Conservation (phyloP, 2,113 vertebrate genomes). For the Ageneiosus marmoratus region DNA sequence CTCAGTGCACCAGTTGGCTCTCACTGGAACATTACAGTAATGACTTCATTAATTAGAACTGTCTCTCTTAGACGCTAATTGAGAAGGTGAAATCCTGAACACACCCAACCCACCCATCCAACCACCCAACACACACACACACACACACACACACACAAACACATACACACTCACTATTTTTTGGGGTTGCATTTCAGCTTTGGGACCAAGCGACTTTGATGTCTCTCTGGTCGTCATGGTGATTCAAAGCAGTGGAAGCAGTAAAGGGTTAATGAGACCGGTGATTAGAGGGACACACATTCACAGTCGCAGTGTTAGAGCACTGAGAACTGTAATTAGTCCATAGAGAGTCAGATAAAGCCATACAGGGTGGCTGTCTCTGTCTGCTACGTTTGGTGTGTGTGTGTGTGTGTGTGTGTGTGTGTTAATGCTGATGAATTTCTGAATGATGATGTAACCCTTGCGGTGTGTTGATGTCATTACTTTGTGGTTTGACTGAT, state of each 20-base stretch:
- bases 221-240: conserved; percentile 13
- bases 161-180: neutral
- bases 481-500: neutral
- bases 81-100: conserved; percentile 18
- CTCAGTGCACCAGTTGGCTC: neutral
- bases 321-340: conserved; percentile 26
- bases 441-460: conserved; percentile 11
- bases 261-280: conserved; percentile 15
- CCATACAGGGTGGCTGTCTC: neutral
- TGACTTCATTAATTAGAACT: conserved; percentile 91
- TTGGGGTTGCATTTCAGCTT: neutral
- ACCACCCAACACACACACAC: neutral
- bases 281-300: conserved; percentile 18
- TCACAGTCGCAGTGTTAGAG: neutral
- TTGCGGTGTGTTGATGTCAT: neutral
- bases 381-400: neutral
- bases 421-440: neutral
- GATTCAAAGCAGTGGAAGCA: conserved; percentile 1
- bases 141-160: neutral
- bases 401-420: neutral
- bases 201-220: neutral
- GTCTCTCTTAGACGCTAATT: conserved; percentile 8
- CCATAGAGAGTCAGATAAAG: conserved; percentile 15
- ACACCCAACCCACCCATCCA: neutral
- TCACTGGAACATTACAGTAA: conserved; percentile 86